Evolutionary conservation across 2,113 vertebrate genomes (phyloP).

Genomic region (Odobenus rosmarus): DNA sequence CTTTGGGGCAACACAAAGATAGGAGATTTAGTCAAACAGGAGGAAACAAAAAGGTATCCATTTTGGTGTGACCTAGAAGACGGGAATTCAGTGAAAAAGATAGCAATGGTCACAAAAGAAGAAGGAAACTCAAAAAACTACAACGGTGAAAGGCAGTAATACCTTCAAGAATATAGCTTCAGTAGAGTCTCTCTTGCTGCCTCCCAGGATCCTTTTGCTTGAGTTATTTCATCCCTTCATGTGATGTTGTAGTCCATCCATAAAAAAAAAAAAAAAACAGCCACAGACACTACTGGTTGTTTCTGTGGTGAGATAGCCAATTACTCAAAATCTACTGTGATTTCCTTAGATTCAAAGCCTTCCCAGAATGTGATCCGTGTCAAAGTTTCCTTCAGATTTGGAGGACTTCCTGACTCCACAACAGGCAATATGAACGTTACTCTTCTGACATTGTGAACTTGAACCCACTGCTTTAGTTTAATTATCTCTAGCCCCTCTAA

Average conservation of each 20-base stretch:
- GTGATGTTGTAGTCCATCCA: accelerated
- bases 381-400: neutral
- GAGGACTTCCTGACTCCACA: neutral
- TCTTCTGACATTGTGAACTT: neutral
- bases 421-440: accelerated
- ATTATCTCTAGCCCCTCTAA: neutral
- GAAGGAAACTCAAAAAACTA: neutral
- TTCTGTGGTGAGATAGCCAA: neutral
- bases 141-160: neutral
- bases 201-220: neutral
- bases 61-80: neutral
- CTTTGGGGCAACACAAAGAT: neutral
- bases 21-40: neutral
- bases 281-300: neutral
- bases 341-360: neutral
- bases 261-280: neutral
- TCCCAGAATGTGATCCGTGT: neutral
- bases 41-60: neutral
- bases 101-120: neutral
- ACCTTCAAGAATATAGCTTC: neutral
- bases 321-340: neutral
- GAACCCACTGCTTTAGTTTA: neutral
- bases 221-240: neutral
- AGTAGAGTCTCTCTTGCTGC: neutral
- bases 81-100: neutral